These are phyloP conservation scores for Excalfactoria chinensis DNA, from an alignment of 2,113 vertebrate species.

Conservation along the genomic window DNA sequence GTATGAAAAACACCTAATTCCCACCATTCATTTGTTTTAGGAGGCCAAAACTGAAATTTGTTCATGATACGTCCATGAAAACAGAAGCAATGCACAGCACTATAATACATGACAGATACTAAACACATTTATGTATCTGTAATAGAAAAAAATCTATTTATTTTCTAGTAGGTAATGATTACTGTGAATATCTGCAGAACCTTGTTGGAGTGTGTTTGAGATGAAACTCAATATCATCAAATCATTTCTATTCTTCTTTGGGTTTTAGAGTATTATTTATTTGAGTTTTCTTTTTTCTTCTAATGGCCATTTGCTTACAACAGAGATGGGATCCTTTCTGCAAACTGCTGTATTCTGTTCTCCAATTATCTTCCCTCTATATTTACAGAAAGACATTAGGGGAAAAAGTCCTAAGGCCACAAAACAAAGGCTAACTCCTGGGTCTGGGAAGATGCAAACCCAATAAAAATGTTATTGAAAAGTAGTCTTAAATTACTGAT, in stretches of 20 bases:
- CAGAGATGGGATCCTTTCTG: neutral
- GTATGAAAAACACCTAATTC: neutral
- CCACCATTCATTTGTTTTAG: neutral
- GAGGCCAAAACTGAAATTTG: neutral
- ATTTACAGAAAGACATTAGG: accelerated
- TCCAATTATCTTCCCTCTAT: neutral
- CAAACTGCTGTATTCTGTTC: neutral
- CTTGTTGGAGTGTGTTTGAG: neutral
- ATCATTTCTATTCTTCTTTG: neutral
- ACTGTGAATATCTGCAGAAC: neutral
- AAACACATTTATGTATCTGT: neutral
- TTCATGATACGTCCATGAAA: neutral
- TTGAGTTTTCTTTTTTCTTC: neutral
- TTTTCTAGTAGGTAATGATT: neutral
- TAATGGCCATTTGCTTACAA: neutral
- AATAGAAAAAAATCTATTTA: neutral
- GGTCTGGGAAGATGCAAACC: neutral
- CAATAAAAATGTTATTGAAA: neutral
- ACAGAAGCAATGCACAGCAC: neutral
- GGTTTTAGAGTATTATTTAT: neutral
- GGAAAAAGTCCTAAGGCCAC: neutral
- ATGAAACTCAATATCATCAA: neutral
- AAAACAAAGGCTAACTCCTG: neutral
- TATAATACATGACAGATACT: neutral
- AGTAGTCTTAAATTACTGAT: neutral